phyloP scores from a whole-genome alignment of 2,888 invertebrate genomes.

The Julus scanicus region DNA sequence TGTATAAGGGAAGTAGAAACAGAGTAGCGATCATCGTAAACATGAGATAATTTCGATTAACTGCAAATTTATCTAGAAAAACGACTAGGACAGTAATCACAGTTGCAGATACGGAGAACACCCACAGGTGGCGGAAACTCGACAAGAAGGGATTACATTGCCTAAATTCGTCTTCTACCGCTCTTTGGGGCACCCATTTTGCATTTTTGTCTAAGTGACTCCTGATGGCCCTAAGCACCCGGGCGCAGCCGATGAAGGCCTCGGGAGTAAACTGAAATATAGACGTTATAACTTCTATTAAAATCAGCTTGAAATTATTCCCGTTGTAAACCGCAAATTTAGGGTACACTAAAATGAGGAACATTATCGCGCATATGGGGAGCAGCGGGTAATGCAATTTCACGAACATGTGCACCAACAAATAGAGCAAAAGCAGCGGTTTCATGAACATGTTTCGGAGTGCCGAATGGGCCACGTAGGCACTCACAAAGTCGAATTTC shows the following conservation, averaged over 20 bases:
- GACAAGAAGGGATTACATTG: constrained; percentile 57
- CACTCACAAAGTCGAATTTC: constrained; percentile 58
- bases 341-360: constrained; percentile 57
- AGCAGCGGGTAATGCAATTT: constrained; percentile 56
- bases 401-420: constrained; percentile 58
- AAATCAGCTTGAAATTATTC: constrained; percentile 57
- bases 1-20: constrained; percentile 58
- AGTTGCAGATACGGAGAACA: constrained; percentile 55
- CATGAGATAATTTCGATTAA: constrained; percentile 58
- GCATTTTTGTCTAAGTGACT: constrained; percentile 55
- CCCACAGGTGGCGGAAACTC: constrained; percentile 57
- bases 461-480: constrained; percentile 58
- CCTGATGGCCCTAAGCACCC: constrained; percentile 57
- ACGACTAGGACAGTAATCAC: constrained; percentile 54
- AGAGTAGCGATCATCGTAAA: constrained; percentile 58
- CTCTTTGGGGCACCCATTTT: constrained; percentile 58
- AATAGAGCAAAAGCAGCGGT: constrained; percentile 56
- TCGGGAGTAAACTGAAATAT: constrained; percentile 58
- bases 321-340: constrained; percentile 59
- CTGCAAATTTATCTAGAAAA: constrained; percentile 57
- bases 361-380: constrained; percentile 58
- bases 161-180: constrained; percentile 58
- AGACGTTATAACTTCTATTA: constrained; percentile 57
- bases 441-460: constrained; percentile 59
- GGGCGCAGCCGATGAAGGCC: constrained; percentile 57